phyloP scores from a whole-genome alignment of 2,113 vertebrate genomes.

The Crotalus viridis region DNA sequence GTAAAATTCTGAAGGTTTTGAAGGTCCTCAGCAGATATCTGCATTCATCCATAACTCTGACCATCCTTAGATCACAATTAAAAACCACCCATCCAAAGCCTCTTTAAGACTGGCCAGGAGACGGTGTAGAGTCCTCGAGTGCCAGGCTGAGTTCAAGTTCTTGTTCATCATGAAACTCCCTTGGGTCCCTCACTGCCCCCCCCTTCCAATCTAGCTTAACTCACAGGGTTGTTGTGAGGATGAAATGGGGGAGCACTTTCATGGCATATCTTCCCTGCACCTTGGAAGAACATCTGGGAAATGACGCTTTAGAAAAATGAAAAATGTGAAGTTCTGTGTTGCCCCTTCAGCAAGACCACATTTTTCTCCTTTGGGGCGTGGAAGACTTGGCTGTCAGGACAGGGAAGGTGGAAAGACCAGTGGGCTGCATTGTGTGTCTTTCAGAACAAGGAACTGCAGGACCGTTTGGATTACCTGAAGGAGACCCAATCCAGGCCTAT shows the following conservation, averaged over 20 bases:
- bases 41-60: neutral
- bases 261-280: too few species aligned
- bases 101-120: neutral
- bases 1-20: neutral
- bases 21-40: neutral
- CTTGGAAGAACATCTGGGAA: neutral
- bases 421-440: conserved; percentile 46
- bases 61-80: too few species aligned
- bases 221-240: neutral
- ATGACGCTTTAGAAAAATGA: neutral
- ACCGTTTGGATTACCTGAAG: conserved; percentile 92
- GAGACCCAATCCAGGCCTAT: conserved; percentile 77
- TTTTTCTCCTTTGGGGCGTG: neutral
- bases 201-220: neutral
- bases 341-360: neutral
- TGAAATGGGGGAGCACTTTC: neutral
- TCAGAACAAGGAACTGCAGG: conserved; percentile 97
- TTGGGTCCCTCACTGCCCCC: neutral
- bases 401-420: neutral
- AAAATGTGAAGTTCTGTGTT: neutral
- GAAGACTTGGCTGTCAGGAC: neutral
- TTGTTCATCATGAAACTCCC: neutral
- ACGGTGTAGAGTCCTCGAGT: neutral
- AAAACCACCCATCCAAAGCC: neutral
- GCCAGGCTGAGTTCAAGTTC: neutral